phyloP scores from a whole-genome alignment of 1,140 invertebrate species.

The Nilaparvata lugens region DNA sequence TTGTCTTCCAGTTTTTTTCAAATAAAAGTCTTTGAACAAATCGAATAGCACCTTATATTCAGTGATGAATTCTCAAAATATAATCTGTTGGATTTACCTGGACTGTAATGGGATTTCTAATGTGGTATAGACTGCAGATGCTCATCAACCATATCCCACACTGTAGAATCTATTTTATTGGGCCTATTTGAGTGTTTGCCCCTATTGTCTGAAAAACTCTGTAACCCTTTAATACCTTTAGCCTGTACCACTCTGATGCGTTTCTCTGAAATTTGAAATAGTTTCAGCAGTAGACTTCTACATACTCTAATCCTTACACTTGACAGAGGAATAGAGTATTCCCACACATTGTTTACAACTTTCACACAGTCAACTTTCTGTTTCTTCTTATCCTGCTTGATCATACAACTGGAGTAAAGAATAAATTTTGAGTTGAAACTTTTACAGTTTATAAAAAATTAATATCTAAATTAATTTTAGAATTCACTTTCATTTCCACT shows the following conservation, averaged over 20 bases:
- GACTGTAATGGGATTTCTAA: constrained; percentile 1
- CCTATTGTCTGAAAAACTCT: not conserved
- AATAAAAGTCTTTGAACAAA: constrained; percentile 5
- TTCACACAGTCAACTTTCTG: too few species aligned
- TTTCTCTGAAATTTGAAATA: constrained; percentile 6
- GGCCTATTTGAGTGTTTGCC: not conserved
- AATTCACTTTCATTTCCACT: too few species aligned
- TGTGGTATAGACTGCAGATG: not conserved
- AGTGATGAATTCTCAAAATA: constrained; percentile 9
- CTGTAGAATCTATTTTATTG: constrained; percentile 1
- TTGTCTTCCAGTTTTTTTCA: not conserved
- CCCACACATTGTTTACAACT: too few species aligned
- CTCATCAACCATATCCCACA: constrained; percentile 2
- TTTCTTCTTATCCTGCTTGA: too few species aligned
- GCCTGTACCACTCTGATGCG: not conserved
- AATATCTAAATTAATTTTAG: too few species aligned
- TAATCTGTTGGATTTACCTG: not conserved
- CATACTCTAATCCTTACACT: not conserved
- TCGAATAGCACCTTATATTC: constrained; percentile 1
- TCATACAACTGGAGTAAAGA: too few species aligned
- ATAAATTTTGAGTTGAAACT: too few species aligned
- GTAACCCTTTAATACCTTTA: constrained; percentile 1
- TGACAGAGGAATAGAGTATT: too few species aligned
- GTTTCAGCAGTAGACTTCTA: not conserved
- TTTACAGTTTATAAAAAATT: too few species aligned